phyloP scores from a whole-genome alignment of 2,113 vertebrate genomes.

The Oreochromis niloticus region DNA sequence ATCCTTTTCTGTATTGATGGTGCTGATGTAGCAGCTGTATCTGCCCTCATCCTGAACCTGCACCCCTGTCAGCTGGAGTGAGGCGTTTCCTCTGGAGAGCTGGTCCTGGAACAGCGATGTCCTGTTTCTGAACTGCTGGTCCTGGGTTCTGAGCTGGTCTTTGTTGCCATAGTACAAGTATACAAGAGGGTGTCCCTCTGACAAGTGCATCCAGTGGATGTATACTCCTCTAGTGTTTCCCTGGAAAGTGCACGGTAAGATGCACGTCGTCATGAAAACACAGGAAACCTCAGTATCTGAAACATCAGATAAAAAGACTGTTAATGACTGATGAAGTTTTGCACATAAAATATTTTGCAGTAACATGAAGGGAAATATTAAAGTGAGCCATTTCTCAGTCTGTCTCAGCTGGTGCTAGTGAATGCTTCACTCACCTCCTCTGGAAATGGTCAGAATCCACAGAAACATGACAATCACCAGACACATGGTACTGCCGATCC shows the following conservation, averaged over 20 bases:
- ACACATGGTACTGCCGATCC: not conserved
- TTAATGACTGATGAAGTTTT: not conserved
- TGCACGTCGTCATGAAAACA: slow-evolving; percentile 27
- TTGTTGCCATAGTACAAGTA: slow-evolving; percentile 52
- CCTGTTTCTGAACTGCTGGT: slow-evolving; percentile 34
- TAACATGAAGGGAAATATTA: not conserved
- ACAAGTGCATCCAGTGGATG: slow-evolving; percentile 68
- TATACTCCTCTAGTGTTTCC: slow-evolving; percentile 16
- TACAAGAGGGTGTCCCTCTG: not conserved
- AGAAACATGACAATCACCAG: not conserved
- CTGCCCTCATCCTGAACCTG: slow-evolving; percentile 38
- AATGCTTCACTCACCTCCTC: not conserved
- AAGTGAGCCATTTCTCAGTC: not conserved
- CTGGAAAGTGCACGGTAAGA: slow-evolving; percentile 66
- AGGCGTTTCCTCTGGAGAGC: slow-evolving; percentile 63
- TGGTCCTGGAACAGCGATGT: slow-evolving; percentile 53
- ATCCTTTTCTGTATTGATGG: not conserved
- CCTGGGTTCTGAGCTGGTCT: slow-evolving; percentile 44
- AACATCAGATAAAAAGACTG: not conserved
- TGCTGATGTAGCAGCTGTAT: slow-evolving; percentile 70
- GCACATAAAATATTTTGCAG: not conserved
- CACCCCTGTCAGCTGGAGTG: slow-evolving; percentile 57
- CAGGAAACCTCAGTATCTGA: not conserved
- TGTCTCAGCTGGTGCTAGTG: not conserved
- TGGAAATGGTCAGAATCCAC: not conserved